phyloP scores from a whole-genome alignment of 2,888 invertebrate species.

The Sinopyrophorus schimmeli region DNA sequence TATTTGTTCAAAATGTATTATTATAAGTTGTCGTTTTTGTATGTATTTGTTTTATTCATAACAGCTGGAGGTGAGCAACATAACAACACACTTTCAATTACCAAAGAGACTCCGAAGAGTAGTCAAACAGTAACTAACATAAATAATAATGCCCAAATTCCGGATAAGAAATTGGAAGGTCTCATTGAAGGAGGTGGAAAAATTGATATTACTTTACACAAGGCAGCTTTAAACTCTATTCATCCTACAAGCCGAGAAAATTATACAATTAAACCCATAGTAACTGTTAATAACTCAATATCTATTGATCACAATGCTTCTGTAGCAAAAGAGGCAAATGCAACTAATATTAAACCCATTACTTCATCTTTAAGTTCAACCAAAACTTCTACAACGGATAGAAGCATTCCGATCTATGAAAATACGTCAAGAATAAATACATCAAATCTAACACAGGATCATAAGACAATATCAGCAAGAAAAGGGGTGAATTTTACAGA shows the following conservation, averaged over 20 bases:
- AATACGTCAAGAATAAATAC: constrained; percentile 42
- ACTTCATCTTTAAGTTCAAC: not conserved
- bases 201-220: not conserved
- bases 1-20: no score
- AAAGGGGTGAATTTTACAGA: constrained; percentile 42
- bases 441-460: constrained; percentile 50
- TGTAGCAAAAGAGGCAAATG: not conserved
- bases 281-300: not conserved
- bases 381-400: constrained; percentile 13
- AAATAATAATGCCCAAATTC: not conserved
- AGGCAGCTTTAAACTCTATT: not conserved
- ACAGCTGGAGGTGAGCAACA: not conserved
- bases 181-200: constrained; percentile 11
- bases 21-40: no score
- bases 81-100: no score
- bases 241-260: not conserved
- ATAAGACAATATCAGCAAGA: constrained; percentile 39
- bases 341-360: not conserved
- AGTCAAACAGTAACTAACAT: no score
- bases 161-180: not conserved
- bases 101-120: no score
- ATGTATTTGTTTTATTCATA: no score
- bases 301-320: not conserved
- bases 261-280: not conserved
- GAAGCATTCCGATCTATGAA: constrained; percentile 16